Evolutionary conservation across 2,113 vertebrate species (phyloP).

Genomic region (Todiramphus saurophagus): DNA sequence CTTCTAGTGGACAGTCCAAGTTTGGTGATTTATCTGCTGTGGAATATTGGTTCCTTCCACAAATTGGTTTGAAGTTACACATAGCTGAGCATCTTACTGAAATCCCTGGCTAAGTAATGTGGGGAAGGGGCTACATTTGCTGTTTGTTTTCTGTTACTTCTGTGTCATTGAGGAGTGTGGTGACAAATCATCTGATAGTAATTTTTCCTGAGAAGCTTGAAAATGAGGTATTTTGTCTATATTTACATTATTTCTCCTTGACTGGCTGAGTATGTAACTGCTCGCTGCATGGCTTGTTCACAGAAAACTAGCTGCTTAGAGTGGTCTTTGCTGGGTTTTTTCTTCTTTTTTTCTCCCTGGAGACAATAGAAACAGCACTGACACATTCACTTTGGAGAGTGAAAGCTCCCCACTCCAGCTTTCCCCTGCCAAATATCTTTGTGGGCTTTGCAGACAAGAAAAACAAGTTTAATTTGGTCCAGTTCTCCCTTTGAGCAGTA

Average conservation of each 20-base stretch:
- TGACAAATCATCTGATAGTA: neutral
- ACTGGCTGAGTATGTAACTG: neutral
- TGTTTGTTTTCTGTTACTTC: neutral
- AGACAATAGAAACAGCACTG: neutral
- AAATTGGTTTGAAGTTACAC: neutral
- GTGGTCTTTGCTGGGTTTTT: neutral
- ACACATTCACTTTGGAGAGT: neutral
- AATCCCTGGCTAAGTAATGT: neutral
- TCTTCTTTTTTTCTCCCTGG: rapidly evolving
- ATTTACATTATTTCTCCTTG: neutral
- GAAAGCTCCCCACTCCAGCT: neutral
- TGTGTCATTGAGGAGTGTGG: neutral
- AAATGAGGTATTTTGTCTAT: neutral
- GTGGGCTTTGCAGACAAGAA: neutral
- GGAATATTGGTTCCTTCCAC: neutral
- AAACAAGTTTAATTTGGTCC: neutral
- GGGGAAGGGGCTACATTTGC: neutral
- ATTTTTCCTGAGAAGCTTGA: neutral
- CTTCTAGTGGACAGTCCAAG: neutral
- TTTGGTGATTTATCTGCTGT: neutral
- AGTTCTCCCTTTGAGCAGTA: neutral
- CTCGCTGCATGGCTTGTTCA: neutral
- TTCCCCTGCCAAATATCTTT: neutral
- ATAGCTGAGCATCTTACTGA: neutral
- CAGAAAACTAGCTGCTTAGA: neutral